Conservation (phyloP, 1,140 invertebrate species). For the Andrena cerasifolii region DNA sequence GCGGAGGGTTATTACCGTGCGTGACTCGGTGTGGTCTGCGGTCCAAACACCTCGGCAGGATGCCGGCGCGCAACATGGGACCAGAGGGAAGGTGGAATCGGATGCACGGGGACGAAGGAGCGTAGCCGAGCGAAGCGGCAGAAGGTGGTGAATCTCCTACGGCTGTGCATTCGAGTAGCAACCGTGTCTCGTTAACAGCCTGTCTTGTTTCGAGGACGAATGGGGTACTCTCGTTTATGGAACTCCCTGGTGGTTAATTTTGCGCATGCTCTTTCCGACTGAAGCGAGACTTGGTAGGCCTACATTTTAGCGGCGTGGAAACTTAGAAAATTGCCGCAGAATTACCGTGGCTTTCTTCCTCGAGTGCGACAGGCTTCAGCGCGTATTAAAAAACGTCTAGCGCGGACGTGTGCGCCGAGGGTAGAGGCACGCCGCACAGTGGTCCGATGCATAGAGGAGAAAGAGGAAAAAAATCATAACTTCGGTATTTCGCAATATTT, state of each 20-base stretch:
- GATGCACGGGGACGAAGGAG: constrained; percentile 1
- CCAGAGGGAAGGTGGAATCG: constrained; percentile 5
- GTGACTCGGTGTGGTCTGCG: constrained; percentile 80
- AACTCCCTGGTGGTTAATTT: background rate
- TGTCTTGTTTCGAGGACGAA: constrained; percentile 65
- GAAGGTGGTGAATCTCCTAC: constrained; percentile 10
- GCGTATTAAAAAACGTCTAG: too few species aligned
- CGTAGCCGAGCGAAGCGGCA: background rate
- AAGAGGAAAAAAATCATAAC: too few species aligned
- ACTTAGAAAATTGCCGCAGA: too few species aligned
- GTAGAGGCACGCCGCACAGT: too few species aligned
- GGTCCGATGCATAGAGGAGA: too few species aligned
- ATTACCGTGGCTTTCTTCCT: too few species aligned
- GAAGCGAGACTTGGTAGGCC: too few species aligned
- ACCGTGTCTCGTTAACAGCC: constrained; percentile 64
- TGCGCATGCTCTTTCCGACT: too few species aligned
- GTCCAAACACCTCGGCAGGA: constrained; percentile 75
- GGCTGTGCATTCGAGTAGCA: constrained; percentile 27
- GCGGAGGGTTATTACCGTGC: constrained; percentile 78
- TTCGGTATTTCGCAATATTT: too few species aligned
- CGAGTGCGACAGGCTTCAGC: background rate
- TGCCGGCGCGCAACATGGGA: constrained; percentile 63
- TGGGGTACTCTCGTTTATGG: background rate
- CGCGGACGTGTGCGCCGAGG: too few species aligned
- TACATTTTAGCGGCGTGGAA: too few species aligned